Evolutionary conservation across 2,797 vertebrate genomes (phyloP).

Genomic region (Lacerta bilineata): DNA sequence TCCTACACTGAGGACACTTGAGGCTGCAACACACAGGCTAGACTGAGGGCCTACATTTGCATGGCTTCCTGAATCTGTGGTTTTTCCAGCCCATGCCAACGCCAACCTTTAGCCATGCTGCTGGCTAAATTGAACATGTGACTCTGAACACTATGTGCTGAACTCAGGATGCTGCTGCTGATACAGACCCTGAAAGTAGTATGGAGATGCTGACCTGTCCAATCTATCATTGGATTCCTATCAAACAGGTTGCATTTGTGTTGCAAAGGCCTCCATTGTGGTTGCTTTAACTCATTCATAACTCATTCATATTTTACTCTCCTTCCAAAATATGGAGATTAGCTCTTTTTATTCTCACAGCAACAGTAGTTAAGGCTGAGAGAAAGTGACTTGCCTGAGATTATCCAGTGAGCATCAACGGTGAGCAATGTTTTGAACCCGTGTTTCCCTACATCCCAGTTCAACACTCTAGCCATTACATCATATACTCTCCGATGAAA

Average conservation of each 20-base stretch:
- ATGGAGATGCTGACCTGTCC: not conserved
- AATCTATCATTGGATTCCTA: not conserved
- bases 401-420: not conserved
- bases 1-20: not conserved
- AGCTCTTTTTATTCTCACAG: not conserved
- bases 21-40: not conserved
- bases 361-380: not conserved
- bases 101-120: not conserved
- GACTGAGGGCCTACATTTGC: not conserved
- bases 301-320: not conserved
- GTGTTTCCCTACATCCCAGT: not conserved
- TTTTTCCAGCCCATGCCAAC: not conserved
- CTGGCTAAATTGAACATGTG: not conserved
- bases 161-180: not conserved
- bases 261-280: not conserved
- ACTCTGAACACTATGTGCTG: not conserved
- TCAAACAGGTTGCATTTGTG: not conserved
- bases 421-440: not conserved
- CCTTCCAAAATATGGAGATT: not conserved
- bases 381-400: not conserved
- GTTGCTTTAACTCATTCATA: not conserved
- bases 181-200: not conserved
- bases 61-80: not conserved
- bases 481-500: no score
- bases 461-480: not conserved